These are phyloP conservation scores for Pseudopleuronectes americanus DNA, from an alignment of 2,797 vertebrate species.

Conservation along the genomic window DNA sequence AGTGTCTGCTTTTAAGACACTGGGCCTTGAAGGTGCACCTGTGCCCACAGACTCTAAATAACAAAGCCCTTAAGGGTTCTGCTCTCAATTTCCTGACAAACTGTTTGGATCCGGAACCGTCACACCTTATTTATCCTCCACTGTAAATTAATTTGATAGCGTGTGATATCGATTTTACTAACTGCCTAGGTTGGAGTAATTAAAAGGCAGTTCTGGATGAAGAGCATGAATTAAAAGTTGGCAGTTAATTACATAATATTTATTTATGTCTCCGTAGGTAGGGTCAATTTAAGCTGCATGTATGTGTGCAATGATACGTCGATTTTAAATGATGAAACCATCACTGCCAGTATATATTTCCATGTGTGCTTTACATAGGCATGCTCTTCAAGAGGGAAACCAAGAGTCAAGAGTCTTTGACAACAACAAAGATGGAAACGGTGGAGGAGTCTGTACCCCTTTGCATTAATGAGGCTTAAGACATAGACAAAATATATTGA, in stretches of 20 bases:
- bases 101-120: constrained; percentile 1
- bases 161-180: not conserved
- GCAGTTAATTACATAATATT: too few relatives aligned
- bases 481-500: not conserved
- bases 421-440: too few relatives aligned
- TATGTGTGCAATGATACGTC: too few relatives aligned
- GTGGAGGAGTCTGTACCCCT: too few relatives aligned
- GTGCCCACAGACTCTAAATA: constrained; percentile 39
- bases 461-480: too few relatives aligned
- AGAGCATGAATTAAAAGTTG: not conserved
- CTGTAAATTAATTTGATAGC: constrained; percentile 9
- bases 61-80: constrained; percentile 11
- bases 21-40: constrained; percentile 40
- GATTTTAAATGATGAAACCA: too few relatives aligned
- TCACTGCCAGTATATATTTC: too few relatives aligned
- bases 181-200: not conserved
- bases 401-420: too few relatives aligned
- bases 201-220: not conserved
- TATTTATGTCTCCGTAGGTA: too few relatives aligned
- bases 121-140: constrained; percentile 1
- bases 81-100: constrained; percentile 13
- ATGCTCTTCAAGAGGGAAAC: too few relatives aligned
- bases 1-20: constrained; percentile 49
- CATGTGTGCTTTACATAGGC: too few relatives aligned
- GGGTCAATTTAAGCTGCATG: too few relatives aligned